Conservation (phyloP, 2,888 invertebrate genomes). For the Agrotis segetum region DNA sequence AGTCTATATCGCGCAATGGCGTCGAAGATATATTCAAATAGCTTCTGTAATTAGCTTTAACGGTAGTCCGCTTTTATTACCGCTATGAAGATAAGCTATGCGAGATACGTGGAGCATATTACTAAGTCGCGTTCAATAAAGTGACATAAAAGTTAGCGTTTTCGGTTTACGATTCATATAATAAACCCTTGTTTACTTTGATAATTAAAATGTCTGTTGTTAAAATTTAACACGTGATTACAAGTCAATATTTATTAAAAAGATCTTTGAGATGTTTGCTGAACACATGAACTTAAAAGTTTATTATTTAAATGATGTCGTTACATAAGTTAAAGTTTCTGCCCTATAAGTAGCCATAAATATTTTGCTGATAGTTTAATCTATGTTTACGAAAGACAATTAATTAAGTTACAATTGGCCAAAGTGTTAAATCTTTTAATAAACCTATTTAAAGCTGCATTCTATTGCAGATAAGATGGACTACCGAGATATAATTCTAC, state of each 20-base stretch:
- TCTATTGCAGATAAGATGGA: conserved; percentile 55
- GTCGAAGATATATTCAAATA: conserved; percentile 71
- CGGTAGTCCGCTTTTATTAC: conserved; percentile 64
- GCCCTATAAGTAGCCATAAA: conserved; percentile 10
- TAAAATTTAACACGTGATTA: conserved; percentile 6
- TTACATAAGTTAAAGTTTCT: conserved; percentile 2
- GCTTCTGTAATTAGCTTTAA: conserved; percentile 73
- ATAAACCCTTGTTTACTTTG: conserved; percentile 31
- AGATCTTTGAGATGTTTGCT: conserved; percentile 2
- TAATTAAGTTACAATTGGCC: conserved; percentile 42
- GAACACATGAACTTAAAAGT: conserved; percentile 1
- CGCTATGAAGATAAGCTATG: conserved; percentile 60
- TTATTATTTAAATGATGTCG: conserved; percentile 5
- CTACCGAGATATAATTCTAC: conserved; percentile 55
- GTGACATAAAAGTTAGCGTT: conserved; percentile 53
- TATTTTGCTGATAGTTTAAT: conserved; percentile 12
- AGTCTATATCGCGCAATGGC: conserved; percentile 73
- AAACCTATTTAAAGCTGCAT: conserved; percentile 53
- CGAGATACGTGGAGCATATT: conserved; percentile 47
- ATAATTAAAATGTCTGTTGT: conserved; percentile 12
- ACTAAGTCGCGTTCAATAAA: conserved; percentile 53
- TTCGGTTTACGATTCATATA: conserved; percentile 50
- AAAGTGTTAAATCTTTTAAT: conserved; percentile 31
- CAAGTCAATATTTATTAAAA: conserved; percentile 11
- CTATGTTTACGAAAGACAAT: conserved; percentile 11